Percentiles rank a stretch among this genome's conserved stretches.
These are phyloP conservation scores for Coregonus clupeaformis DNA, from an alignment of 2,113 vertebrate genomes.

Conservation along the genomic window DNA sequence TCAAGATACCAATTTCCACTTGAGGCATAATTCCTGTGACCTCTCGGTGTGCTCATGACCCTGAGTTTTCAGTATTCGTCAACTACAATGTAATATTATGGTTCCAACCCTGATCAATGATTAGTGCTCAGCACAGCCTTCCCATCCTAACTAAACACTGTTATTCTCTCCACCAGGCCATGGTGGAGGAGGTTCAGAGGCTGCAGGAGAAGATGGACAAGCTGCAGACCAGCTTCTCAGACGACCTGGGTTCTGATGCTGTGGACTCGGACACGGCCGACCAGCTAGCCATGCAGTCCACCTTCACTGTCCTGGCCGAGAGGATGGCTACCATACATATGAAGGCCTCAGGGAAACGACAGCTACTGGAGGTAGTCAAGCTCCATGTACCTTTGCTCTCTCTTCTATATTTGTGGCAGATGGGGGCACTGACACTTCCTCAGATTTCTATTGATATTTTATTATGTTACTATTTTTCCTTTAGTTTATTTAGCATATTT, in stretches of 20 bases:
- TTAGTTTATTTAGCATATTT: too few relatives aligned
- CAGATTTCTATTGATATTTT: too few relatives aligned
- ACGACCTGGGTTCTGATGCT: constrained; percentile 77
- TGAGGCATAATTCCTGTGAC: too few relatives aligned
- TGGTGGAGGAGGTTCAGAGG: constrained; percentile 88
- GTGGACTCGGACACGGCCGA: constrained; percentile 83
- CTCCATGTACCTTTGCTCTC: too few relatives aligned
- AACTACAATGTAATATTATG: too few relatives aligned
- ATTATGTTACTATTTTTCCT: too few relatives aligned
- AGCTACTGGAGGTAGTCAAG: constrained; percentile 84
- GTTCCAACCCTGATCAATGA: too few relatives aligned
- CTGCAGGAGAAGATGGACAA: constrained; percentile 88
- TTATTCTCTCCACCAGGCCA: constrained; percentile 71
- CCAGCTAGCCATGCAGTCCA: constrained; percentile 89
- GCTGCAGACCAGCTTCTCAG: constrained; percentile 82
- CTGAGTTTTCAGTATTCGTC: too few relatives aligned
- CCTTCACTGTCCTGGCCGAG: constrained; percentile 87
- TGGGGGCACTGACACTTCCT: too few relatives aligned
- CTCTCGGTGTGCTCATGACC: too few relatives aligned
- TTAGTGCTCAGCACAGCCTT: not conserved
- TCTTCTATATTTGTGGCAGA: too few relatives aligned
- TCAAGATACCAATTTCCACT: too few relatives aligned
- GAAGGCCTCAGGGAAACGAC: constrained; percentile 90
- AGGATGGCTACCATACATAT: constrained; percentile 95
- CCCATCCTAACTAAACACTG: not conserved